These are phyloP conservation scores for Anneissia japonica DNA, from an alignment of 35 echinoderm and acorn worm species.

Conservation along the genomic window DNA sequence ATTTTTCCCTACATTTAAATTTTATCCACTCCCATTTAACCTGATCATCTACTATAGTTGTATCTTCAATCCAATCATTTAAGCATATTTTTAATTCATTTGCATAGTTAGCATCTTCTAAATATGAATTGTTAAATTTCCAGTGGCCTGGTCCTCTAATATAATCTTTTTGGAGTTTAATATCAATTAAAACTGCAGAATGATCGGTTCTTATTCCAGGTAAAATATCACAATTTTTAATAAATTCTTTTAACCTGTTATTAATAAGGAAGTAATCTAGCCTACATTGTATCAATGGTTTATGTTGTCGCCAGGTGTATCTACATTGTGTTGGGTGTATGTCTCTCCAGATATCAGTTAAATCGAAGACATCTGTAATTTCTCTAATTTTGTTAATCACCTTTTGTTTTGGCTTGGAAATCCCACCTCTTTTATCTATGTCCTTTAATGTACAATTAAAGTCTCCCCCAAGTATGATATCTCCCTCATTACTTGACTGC, in stretches of 20 bases:
- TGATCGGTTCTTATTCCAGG: not conserved
- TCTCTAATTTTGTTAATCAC: not conserved
- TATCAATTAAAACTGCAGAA: not conserved
- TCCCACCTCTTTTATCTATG: too few relatives aligned
- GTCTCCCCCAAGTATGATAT: too few relatives aligned
- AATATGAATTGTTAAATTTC: slow-evolving; percentile 4
- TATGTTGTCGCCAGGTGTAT: not conserved
- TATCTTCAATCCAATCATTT: not conserved
- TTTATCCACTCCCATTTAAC: slow-evolving; percentile 10
- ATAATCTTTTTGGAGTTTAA: not conserved
- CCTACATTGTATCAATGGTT: not conserved
- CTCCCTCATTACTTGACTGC: too few relatives aligned
- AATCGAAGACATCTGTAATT: not conserved
- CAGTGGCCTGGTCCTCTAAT: not conserved
- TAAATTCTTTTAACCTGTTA: not conserved
- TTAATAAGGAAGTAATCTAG: not conserved
- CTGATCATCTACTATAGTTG: not conserved
- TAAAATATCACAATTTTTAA: not conserved
- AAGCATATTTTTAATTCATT: not conserved
- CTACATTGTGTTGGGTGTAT: not conserved
- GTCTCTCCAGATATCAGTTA: slow-evolving; percentile 8
- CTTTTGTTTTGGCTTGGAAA: too few relatives aligned
- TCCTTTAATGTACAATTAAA: too few relatives aligned
- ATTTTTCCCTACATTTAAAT: not conserved
- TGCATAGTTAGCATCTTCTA: not conserved